A percentile compares a stretch with the other conserved stretches of the same genome.
These are phyloP conservation scores for Polypterus senegalus DNA, from an alignment of 2,113 vertebrate species.

Conservation along the genomic window DNA sequence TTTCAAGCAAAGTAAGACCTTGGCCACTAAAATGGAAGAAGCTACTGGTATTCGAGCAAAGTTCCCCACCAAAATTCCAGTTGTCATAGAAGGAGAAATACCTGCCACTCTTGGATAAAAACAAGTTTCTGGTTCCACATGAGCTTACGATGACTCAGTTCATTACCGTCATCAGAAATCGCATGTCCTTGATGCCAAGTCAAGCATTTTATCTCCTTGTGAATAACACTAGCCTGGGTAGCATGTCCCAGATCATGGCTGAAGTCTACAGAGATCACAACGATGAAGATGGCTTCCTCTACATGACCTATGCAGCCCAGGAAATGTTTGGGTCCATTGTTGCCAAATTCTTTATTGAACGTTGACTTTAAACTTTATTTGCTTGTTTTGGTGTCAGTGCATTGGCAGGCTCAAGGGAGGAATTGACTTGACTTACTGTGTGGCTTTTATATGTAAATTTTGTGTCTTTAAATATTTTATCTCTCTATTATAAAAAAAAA, in stretches of 20 bases:
- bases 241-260: slow-evolving; percentile 75
- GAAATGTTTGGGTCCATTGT: slow-evolving; percentile 70
- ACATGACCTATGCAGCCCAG: slow-evolving; percentile 85
- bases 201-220: slow-evolving; percentile 84
- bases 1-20: slow-evolving; percentile 70
- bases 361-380: too few relatives aligned
- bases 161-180: slow-evolving; percentile 72
- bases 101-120: slow-evolving; percentile 69
- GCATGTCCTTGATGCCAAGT: slow-evolving; percentile 66
- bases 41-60: slow-evolving; percentile 69
- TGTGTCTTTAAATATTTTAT: too few relatives aligned
- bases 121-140: slow-evolving; percentile 78
- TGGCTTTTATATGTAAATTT: too few relatives aligned
- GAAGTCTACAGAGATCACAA: slow-evolving; percentile 76
- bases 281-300: slow-evolving; percentile 85
- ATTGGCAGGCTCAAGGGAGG: too few relatives aligned
- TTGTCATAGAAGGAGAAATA: slow-evolving; percentile 75
- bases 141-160: slow-evolving; percentile 81
- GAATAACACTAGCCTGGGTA: slow-evolving; percentile 63
- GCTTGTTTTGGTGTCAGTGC: too few relatives aligned
- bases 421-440: too few relatives aligned
- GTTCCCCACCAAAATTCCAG: slow-evolving; percentile 78
- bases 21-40: slow-evolving; percentile 65
- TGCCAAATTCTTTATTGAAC: too few relatives aligned
- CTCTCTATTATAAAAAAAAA: too few relatives aligned